These are phyloP conservation scores for Tetragnatha versicolor DNA, from an alignment of 1,140 invertebrate species.

Conservation along the genomic window DNA sequence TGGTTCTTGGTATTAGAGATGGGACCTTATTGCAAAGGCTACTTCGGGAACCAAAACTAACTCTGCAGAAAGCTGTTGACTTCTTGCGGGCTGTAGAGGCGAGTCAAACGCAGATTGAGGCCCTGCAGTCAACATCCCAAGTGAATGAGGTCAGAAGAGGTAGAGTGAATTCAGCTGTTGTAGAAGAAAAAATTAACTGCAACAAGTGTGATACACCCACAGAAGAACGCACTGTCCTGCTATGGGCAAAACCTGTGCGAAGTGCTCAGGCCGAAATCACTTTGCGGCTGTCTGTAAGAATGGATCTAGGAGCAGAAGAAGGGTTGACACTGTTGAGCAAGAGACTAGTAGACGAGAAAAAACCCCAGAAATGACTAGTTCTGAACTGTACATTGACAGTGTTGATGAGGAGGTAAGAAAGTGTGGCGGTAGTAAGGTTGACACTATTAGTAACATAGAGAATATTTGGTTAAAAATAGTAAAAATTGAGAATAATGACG, in stretches of 20 bases:
- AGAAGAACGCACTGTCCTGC: conserved; percentile 15
- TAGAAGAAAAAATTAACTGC: background rate
- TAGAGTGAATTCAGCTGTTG: too few species aligned
- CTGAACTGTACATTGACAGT: background rate
- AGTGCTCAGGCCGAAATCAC: conserved; percentile 10
- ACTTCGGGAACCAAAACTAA: conserved; percentile 4
- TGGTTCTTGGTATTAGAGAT: background rate
- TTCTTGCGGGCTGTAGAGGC: background rate
- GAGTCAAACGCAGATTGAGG: background rate
- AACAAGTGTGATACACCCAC: background rate
- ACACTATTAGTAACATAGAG: background rate
- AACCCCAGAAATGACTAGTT: background rate
- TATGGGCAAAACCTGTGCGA: conserved; percentile 7
- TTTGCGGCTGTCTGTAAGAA: too few species aligned
- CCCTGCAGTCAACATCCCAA: background rate
- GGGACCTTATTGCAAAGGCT: background rate
- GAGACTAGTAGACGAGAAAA: background rate
- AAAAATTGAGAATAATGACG: too few species aligned
- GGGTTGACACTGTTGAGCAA: too few species aligned
- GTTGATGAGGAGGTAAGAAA: too few species aligned
- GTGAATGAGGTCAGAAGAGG: background rate
- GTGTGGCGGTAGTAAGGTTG: background rate
- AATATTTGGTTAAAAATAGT: background rate
- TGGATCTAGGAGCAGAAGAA: too few species aligned
- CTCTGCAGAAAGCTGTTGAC: conserved; percentile 13